Evolutionary conservation across 2,888 invertebrate genomes (phyloP), one percentile per base, ranked within the genome.

Genomic region (Theretra japonica): DNA sequence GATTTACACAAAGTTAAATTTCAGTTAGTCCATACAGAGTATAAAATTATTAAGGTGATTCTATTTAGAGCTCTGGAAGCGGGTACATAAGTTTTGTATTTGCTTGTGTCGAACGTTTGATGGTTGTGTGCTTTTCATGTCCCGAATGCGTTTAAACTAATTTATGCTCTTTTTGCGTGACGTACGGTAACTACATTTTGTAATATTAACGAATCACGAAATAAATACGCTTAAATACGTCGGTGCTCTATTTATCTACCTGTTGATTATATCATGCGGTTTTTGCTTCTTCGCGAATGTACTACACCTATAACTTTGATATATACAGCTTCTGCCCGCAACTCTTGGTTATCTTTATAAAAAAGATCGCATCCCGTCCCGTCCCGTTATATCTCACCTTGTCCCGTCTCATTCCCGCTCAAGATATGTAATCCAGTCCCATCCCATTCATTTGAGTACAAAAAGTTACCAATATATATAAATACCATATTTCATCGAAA

Each of bases 161-260:
- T 79, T 82, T 84, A 85, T 84, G 84, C 78, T 79, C 75, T 77
- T 74, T 79, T 84, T 79, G 83, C 86, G 85, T 84, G 84, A 80
- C 79, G 78, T 79, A 82, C 83, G 82, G 80, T 79, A 81, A 78
- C 68, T 58, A 68, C 11, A 28, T 53, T 81, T 81, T 75, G 80
- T 82, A 80, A 86, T 82, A 80, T 82, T 83, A 79, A 75, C 75
- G 75, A 79, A 81, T 81, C 83, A 84, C 83, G 82, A 80, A 84
- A 83, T 80, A 84, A 83, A 77, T 80, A 77, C 77, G 28, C 76
- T 71, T 68, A n/a, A n/a, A 73, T 70, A 30, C 84, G 82, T 83
- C 81, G 81, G 82, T 80, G 80, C 75, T 74, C 77, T 75, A 75
- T 79, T 79, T 74, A 76, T 77, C 75, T 80, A 83, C 82, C 79